Evolutionary conservation across 2,113 vertebrate species (phyloP), one percentile per base, ranked within the genome.

Genomic region (Laticauda laticaudata): DNA sequence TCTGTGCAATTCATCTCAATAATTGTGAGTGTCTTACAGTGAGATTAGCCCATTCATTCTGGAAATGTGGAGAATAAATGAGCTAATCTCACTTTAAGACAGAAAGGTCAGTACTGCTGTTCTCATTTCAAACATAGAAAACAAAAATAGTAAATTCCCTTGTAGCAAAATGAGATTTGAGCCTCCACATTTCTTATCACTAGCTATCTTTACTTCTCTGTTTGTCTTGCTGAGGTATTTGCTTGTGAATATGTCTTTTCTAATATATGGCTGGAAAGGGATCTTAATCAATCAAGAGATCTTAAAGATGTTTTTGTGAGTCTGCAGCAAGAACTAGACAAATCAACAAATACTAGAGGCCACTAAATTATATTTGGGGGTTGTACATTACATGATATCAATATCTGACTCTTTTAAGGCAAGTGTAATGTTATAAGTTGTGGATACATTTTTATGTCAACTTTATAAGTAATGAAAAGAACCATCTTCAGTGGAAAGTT

Each of bases 361-460:
- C 86, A 81, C 15, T 91, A 39, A 39, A 88, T 96, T 93, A 95
- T 95, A 88, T 88, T 69, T 88, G 23, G 48, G 18, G n/a, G 23
- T 64, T 86, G 87, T 69, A 64, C 29, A 88, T 92, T 88, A 53
- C 91, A 69, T 24, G n/a, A 10, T 51, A 64, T 39, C 91, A 54
- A 43, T 48, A 88, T n/a, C 54, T 48, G 5, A n/a, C 45, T 54
- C 57, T 92, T 92, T 51, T 87, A 64, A 48, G 57, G 1, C 29
- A 64, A 54, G 29, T 24, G 2, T 54, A 75, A 11, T 55, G 11
- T 39, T 92, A 26, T 87, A 61, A 92, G 55, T 88, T 88, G 23
- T 92, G 20, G 53, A 2, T 53, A 64, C 11, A 11, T 69, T 87
- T 91, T 92, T 86, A 53, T 23, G 43, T 87, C n/a, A 51, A 54